Percentiles rank a stretch among this genome's conserved stretches.
Conservation (phyloP, 2,888 invertebrate genomes). For the Apotomis capreana region DNA sequence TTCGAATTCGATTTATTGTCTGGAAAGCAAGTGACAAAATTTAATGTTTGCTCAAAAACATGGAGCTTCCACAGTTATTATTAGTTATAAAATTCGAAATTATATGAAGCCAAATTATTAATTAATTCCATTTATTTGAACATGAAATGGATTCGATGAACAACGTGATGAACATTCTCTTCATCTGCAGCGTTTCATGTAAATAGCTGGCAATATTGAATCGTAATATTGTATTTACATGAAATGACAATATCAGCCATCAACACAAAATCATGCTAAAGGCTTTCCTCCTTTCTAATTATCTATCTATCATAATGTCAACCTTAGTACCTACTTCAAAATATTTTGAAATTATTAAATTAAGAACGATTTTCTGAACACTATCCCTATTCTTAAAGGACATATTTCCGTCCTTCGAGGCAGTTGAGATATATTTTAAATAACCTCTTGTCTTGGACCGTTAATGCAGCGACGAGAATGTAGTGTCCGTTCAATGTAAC, state of each 20-base stretch:
- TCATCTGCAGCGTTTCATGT: slow-evolving; percentile 31
- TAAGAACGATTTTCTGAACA: slow-evolving; percentile 75
- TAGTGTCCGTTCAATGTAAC: slow-evolving; percentile 71
- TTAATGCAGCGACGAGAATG: slow-evolving; percentile 61
- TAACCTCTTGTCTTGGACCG: slow-evolving; percentile 52
- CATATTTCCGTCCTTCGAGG: slow-evolving; percentile 73
- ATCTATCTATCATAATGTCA: slow-evolving; percentile 61
- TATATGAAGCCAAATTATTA: slow-evolving; percentile 49
- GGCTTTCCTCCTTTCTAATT: slow-evolving; percentile 74
- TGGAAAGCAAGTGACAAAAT: slow-evolving; percentile 41
- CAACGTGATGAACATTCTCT: slow-evolving; percentile 32
- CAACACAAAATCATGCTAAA: slow-evolving; percentile 75
- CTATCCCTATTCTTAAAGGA: slow-evolving; percentile 68
- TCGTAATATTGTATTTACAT: slow-evolving; percentile 28
- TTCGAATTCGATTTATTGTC: slow-evolving; percentile 7
- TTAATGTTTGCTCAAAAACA: slow-evolving; percentile 69
- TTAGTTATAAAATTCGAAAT: slow-evolving; percentile 31
- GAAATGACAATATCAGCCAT: slow-evolving; percentile 47
- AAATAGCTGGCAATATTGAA: slow-evolving; percentile 3
- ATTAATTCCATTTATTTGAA: slow-evolving; percentile 39
- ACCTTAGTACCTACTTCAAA: slow-evolving; percentile 69
- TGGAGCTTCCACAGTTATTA: slow-evolving; percentile 64
- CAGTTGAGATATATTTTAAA: slow-evolving; percentile 56
- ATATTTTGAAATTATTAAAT: slow-evolving; percentile 76
- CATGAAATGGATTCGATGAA: slow-evolving; percentile 35